Percentiles rank a stretch among this genome's conserved stretches.
phyloP scores from a whole-genome alignment of 2,113 vertebrate genomes.

The Syngnathoides biaculeatus region DNA sequence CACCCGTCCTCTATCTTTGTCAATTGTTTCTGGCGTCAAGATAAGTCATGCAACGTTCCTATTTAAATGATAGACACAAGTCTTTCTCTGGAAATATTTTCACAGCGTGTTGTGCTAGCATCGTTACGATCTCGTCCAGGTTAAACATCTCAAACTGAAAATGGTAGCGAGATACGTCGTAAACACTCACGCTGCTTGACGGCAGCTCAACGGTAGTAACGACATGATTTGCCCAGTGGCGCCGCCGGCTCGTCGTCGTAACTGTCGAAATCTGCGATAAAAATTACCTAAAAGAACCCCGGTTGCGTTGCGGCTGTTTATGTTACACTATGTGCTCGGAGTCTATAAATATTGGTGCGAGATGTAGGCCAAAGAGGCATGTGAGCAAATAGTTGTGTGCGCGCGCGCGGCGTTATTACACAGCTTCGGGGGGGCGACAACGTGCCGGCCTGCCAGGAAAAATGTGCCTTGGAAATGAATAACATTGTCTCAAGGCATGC shows the following conservation, averaged over 20 bases:
- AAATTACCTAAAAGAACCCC: conserved; percentile 44
- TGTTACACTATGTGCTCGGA: conserved; percentile 30
- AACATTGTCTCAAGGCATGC: conserved; percentile 16
- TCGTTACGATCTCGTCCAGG: neutral
- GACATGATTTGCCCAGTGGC: neutral
- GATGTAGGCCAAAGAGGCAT: conserved; percentile 40
- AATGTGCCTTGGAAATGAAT: conserved; percentile 20
- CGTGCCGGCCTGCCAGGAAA: conserved; percentile 17
- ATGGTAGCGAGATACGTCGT: neutral
- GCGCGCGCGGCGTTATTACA: conserved; percentile 14
- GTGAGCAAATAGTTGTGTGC: conserved; percentile 9
- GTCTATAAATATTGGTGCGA: conserved; percentile 53
- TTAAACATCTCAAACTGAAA: neutral
- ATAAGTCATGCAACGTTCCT: neutral
- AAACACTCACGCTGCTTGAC: neutral
- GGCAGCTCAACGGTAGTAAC: neutral
- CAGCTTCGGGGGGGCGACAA: conserved; percentile 7
- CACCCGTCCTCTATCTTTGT: neutral
- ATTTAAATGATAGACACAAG: neutral
- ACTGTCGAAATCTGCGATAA: conserved; percentile 34
- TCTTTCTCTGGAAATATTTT: no score
- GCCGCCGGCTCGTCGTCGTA: conserved; percentile 1
- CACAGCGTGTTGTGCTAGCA: no score
- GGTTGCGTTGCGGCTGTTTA: conserved; percentile 45
- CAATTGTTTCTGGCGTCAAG: neutral